Conservation (phyloP, 2,797 vertebrate species). For the Eleutherodactylus coqui region DNA sequence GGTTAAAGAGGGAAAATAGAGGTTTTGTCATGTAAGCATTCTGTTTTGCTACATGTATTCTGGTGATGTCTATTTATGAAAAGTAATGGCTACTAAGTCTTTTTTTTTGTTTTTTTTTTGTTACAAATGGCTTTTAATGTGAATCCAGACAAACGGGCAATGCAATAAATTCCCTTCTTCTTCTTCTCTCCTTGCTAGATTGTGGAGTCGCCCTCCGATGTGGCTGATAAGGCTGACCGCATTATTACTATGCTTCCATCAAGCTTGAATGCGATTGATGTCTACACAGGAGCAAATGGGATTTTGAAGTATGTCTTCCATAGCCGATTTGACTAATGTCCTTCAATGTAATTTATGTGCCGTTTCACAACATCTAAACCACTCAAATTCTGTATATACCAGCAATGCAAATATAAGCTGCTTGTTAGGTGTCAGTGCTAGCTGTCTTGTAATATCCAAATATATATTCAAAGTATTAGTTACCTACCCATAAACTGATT, state of each 20-base stretch:
- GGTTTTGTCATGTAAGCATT: no score
- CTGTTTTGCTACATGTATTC: no score
- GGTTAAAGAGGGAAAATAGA: no score
- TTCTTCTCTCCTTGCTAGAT: constrained; percentile 76
- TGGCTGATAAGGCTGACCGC: constrained; percentile 94
- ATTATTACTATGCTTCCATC: constrained; percentile 99
- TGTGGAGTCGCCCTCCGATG: constrained; percentile 91
- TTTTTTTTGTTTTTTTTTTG: no score
- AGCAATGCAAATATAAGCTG: constrained; percentile 17
- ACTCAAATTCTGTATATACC: not conserved
- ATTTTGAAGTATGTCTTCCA: constrained; percentile 85
- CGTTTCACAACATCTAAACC: no score
- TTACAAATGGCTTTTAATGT: no score
- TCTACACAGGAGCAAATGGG: constrained; percentile 90
- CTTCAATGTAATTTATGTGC: constrained; percentile 2
- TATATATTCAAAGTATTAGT: no score
- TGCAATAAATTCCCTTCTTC: not conserved
- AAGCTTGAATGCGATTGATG: constrained; percentile 90
- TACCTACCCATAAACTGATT: no score
- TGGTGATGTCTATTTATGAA: no score
- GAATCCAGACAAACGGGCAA: not conserved
- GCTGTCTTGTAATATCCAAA: not conserved
- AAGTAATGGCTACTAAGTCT: no score
- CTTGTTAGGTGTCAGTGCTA: not conserved
- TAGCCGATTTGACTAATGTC: constrained; percentile 6